These are phyloP conservation scores for Tragulus kanchil DNA, from an alignment of 2,113 vertebrate genomes.

Conservation along the genomic window DNA sequence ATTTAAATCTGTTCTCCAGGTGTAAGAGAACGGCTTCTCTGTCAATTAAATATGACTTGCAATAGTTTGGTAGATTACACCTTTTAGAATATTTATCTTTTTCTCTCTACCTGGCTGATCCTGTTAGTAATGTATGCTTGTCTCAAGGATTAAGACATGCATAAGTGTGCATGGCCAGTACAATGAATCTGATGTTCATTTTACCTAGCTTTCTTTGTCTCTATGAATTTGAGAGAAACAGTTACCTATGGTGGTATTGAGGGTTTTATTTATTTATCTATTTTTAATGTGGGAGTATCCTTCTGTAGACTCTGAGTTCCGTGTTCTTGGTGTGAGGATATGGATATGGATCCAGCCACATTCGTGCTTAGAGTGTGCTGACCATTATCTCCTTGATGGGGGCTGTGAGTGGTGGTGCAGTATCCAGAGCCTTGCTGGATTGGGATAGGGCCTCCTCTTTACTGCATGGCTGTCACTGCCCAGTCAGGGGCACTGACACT, in stretches of 20 bases:
- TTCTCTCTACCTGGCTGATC: no score
- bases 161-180: no score
- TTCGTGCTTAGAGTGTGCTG: background rate
- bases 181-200: no score
- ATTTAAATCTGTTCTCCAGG: no score
- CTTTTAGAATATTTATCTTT: no score
- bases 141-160: no score
- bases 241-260: background rate
- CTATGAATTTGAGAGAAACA: background rate
- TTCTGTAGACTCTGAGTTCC: background rate
- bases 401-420: background rate
- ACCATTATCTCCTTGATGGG: background rate
- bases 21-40: no score
- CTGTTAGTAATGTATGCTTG: no score
- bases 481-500: background rate
- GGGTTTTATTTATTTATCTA: background rate
- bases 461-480: background rate
- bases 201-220: background rate
- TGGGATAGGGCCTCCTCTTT: background rate
- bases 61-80: no score
- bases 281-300: background rate
- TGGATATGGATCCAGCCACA: background rate
- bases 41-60: no score
- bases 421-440: background rate
- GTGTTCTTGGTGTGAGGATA: background rate